A percentile compares a stretch with the other conserved stretches of the same genome.
phyloP scores from a whole-genome alignment of 2,113 vertebrate genomes.

The Scytalopus superciliaris region DNA sequence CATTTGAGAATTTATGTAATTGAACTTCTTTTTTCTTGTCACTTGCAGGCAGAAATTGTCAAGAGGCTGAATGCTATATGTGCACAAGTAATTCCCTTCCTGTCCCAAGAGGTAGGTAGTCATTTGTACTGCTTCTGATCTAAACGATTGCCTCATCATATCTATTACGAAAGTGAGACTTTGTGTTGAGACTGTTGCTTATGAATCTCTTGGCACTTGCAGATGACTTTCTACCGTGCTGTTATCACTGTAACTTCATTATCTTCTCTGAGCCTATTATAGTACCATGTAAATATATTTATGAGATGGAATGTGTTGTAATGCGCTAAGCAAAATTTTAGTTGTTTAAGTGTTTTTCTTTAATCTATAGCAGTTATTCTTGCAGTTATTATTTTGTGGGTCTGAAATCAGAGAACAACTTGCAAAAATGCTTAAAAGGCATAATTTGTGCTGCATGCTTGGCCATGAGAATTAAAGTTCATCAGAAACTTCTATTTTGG shows the following conservation, averaged over 20 bases:
- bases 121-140: constrained; percentile 12
- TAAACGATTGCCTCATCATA: not conserved
- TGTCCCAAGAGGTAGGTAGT: constrained; percentile 92
- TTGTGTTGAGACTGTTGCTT: not conserved
- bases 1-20: constrained; percentile 41
- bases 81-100: constrained; percentile 96
- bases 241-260: not conserved
- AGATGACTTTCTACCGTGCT: constrained; percentile 23
- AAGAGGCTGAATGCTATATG: constrained; percentile 98
- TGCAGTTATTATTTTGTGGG: constrained; percentile 15
- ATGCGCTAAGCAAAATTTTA: constrained; percentile 27
- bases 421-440: constrained; percentile 45
- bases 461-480: constrained; percentile 13
- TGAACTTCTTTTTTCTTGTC: constrained; percentile 63
- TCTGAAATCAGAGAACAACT: constrained; percentile 36
- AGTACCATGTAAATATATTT: constrained; percentile 38
- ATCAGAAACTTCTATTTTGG: constrained; percentile 7
- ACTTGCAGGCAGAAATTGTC: constrained; percentile 93
- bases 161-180: constrained; percentile 8
- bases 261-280: constrained; percentile 26
- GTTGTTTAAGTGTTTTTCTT: constrained; percentile 53
- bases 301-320: constrained; percentile 21
- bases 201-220: constrained; percentile 21
- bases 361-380: constrained; percentile 8
- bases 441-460: constrained; percentile 10